These are phyloP conservation scores for Drosophila sproati DNA, from an alignment of 1,140 invertebrate genomes.

Conservation along the genomic window DNA sequence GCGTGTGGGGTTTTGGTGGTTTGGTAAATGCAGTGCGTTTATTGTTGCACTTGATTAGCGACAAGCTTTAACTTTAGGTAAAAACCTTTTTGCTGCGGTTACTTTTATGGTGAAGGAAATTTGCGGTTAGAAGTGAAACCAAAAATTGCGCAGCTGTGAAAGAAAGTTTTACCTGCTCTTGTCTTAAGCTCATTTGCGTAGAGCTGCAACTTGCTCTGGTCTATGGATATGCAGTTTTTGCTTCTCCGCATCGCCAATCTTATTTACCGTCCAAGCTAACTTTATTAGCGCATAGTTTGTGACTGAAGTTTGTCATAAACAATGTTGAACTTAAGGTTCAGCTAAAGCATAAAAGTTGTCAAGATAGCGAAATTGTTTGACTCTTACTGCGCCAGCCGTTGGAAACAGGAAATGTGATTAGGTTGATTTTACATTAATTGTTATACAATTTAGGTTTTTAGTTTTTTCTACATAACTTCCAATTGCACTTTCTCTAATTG, in stretches of 20 bases:
- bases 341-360: conserved; percentile 70
- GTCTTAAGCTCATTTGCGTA: conserved; percentile 66
- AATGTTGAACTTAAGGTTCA: conserved; percentile 74
- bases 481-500: too few relatives aligned
- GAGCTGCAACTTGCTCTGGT: conserved; percentile 27
- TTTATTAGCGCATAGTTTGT: conserved; percentile 79
- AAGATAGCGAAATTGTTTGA: conserved; percentile 65
- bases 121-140: conserved; percentile 49
- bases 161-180: conserved; percentile 55
- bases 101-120: conserved; percentile 59
- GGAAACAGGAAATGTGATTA: conserved; percentile 5
- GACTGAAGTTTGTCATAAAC: conserved; percentile 78
- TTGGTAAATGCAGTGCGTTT: conserved; percentile 35
- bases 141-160: conserved; percentile 61
- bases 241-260: neutral
- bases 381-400: conserved; percentile 25
- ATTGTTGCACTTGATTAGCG: conserved; percentile 74
- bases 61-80: conserved; percentile 55
- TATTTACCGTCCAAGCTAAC: conserved; percentile 66
- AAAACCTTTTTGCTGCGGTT: conserved; percentile 33
- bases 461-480: too few relatives aligned
- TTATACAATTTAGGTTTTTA: too few relatives aligned
- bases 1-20: neutral
- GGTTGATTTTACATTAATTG: conserved; percentile 12
- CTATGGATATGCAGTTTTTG: neutral